Evolutionary conservation across 2,888 invertebrate species (phyloP).

Genomic region (Oxystoma pomonae): DNA sequence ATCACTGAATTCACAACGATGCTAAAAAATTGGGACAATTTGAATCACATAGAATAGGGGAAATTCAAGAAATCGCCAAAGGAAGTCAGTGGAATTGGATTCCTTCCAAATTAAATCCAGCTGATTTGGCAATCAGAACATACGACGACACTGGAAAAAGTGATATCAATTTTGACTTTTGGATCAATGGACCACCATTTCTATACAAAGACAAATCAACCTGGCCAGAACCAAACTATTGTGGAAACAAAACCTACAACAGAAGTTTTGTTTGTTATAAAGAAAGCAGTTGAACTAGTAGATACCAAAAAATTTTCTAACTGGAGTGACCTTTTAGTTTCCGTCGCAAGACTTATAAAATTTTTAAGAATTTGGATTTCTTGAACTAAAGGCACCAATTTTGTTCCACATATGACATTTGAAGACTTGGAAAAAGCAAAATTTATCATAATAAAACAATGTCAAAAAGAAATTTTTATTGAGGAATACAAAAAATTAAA

Average conservation of each 20-base stretch:
- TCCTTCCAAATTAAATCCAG: not conserved
- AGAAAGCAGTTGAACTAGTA: not conserved
- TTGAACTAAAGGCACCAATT: not conserved
- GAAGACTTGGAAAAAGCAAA: not conserved
- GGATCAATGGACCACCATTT: not conserved
- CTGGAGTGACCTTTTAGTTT: not conserved
- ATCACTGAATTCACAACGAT: slow-evolving; percentile 29
- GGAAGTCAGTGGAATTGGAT: not conserved
- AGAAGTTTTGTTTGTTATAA: not conserved
- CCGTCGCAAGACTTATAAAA: not conserved
- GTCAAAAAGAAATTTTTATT: too few species aligned
- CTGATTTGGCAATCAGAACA: not conserved
- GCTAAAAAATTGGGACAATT: not conserved
- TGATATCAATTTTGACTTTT: not conserved
- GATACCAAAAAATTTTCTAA: not conserved
- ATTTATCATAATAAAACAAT: not conserved
- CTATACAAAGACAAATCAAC: not conserved
- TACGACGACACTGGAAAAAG: not conserved
- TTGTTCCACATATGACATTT: not conserved
- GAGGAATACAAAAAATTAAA: not conserved
- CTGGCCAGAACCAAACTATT: not conserved
- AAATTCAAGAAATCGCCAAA: not conserved
- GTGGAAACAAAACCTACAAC: not conserved
- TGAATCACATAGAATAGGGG: not conserved
- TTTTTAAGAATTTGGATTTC: not conserved